Conservation (phyloP, 1,140 invertebrate species). For the Eumaeus atala region DNA sequence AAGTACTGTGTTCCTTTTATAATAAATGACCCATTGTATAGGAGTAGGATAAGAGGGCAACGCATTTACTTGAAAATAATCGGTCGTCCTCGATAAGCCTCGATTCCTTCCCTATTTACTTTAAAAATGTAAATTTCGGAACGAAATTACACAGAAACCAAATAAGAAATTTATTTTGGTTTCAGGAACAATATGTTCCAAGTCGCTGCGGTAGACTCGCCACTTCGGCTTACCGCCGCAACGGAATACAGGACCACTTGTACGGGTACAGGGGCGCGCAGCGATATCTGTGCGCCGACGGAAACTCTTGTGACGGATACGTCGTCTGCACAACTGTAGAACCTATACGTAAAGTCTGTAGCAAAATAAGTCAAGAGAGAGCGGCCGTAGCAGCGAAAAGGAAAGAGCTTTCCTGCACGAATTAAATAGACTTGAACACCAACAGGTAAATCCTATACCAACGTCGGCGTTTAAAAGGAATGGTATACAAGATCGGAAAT, state of each 20-base stretch:
- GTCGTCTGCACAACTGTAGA: constrained; percentile 45
- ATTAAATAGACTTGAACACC: constrained; percentile 15
- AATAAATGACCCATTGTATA: too few relatives aligned
- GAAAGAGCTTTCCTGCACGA: constrained; percentile 27
- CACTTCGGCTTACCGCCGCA: constrained; percentile 49
- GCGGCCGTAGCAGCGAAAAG: constrained; percentile 40
- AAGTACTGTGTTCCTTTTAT: too few relatives aligned
- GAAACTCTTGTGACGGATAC: constrained; percentile 14
- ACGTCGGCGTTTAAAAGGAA: constrained; percentile 57
- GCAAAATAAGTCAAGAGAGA: constrained; percentile 48
- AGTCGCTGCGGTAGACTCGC: constrained; percentile 53
- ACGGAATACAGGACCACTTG: constrained; percentile 62
- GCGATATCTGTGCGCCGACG: constrained; percentile 43
- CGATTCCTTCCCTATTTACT: too few relatives aligned
- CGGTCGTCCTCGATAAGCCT: too few relatives aligned
- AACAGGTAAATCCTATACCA: constrained; percentile 52
- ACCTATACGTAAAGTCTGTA: constrained; percentile 41
- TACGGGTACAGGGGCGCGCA: constrained; percentile 56
- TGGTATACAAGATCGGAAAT: constrained; percentile 60
- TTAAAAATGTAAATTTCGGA: too few relatives aligned
- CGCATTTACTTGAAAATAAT: too few relatives aligned
- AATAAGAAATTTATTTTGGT: constrained; percentile 38
- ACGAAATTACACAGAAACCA: background rate
- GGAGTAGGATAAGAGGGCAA: too few relatives aligned
- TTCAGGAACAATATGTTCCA: constrained; percentile 65